These are phyloP conservation scores for Pegoplata infirma DNA, from an alignment of 2,888 invertebrate genomes.

Conservation along the genomic window DNA sequence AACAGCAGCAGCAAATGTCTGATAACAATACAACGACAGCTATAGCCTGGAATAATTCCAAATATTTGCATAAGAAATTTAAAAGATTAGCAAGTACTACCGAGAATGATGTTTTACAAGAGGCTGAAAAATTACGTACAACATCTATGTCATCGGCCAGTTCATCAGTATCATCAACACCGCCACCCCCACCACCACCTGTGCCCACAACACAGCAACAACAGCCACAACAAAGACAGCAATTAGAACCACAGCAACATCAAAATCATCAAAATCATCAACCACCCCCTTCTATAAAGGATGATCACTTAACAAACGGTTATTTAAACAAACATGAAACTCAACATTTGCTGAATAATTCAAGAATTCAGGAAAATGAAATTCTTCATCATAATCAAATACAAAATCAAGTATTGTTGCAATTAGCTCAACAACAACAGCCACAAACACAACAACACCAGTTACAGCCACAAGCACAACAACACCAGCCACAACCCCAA, in stretches of 20 bases:
- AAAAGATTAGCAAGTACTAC: conserved; percentile 86
- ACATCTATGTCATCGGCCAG: conserved; percentile 72
- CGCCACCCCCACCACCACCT: conserved; percentile 71
- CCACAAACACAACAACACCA: conserved; percentile 24
- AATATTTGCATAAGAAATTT: conserved; percentile 95
- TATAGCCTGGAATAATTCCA: conserved; percentile 80
- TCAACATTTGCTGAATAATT: conserved; percentile 3
- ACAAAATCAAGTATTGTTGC: conserved; percentile 40
- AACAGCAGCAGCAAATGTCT: conserved; percentile 40
- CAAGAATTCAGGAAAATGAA: conserved; percentile 6
- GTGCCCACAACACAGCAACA: conserved; percentile 44
- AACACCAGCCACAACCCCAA: conserved; percentile 6
- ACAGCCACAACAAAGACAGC: conserved; percentile 34
- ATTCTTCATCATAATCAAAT: conserved; percentile 10
- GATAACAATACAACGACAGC: conserved; percentile 50
- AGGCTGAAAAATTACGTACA: conserved; percentile 68
- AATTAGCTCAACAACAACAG: conserved; percentile 34
- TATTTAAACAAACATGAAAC: conserved; percentile 32
- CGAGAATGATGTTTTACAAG: conserved; percentile 64
- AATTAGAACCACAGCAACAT: too few relatives aligned
- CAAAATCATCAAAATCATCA: conserved; percentile 21
- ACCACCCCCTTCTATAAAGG: background rate
- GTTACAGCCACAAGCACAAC: conserved; percentile 10
- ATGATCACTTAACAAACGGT: conserved; percentile 56
- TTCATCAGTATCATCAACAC: conserved; percentile 70